Evolutionary conservation across 2,888 invertebrate genomes (phyloP).

Genomic region (Trichopria drosophilae): DNA sequence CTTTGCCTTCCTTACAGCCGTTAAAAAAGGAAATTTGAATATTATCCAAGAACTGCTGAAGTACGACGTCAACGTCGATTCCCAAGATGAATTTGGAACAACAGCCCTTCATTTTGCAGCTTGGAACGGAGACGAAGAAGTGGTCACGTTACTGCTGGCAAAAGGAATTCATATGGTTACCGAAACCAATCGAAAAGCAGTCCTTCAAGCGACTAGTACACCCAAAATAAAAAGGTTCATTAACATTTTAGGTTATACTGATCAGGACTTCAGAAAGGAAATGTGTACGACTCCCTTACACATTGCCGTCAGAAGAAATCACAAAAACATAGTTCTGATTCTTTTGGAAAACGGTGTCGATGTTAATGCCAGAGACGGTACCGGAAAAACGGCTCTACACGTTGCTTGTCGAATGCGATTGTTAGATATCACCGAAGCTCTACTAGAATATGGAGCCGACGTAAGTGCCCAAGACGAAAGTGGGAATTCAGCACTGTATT

Average conservation of each 20-base stretch:
- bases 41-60: constrained; percentile 6
- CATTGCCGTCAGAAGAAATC: constrained; percentile 22
- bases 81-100: constrained; percentile 18
- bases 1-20: constrained; percentile 11
- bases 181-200: neutral
- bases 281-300: constrained; percentile 25
- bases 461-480: constrained; percentile 16
- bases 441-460: constrained; percentile 17
- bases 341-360: constrained; percentile 18
- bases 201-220: too few species aligned
- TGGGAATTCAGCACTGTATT: constrained; percentile 16
- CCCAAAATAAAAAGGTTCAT: too few species aligned
- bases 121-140: constrained; percentile 13
- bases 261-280: constrained; percentile 6
- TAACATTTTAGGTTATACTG: neutral
- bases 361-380: constrained; percentile 20
- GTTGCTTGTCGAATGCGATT: constrained; percentile 16
- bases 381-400: constrained; percentile 17
- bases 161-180: constrained; percentile 6
- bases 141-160: constrained; percentile 14
- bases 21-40: constrained; percentile 3
- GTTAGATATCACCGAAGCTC: constrained; percentile 9
- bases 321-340: neutral
- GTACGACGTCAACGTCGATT: constrained; percentile 13
- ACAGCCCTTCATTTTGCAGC: constrained; percentile 18